Conservation (phyloP, 2,888 invertebrate species). For the Heliconius hortense region DNA sequence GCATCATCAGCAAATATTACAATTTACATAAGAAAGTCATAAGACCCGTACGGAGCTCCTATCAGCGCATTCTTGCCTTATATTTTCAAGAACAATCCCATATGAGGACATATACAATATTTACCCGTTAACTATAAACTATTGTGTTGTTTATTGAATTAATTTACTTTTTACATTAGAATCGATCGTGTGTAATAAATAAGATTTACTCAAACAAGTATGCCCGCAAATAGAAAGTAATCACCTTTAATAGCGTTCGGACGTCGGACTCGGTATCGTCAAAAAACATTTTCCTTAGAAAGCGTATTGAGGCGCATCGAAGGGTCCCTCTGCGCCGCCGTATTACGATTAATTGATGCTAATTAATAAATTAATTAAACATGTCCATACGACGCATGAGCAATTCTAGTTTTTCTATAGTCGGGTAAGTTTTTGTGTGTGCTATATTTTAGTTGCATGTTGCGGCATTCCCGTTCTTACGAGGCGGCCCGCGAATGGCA, state of each 20-base stretch:
- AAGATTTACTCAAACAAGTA: slow-evolving; percentile 49
- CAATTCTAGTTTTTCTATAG: slow-evolving; percentile 65
- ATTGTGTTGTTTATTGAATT: slow-evolving; percentile 49
- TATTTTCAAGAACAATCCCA: slow-evolving; percentile 53
- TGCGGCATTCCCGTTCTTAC: slow-evolving; percentile 66
- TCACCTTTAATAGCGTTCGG: slow-evolving; percentile 53
- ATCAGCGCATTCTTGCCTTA: slow-evolving; percentile 47
- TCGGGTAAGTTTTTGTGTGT: slow-evolving; percentile 54
- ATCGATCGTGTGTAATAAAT: slow-evolving; percentile 37
- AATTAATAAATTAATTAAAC: slow-evolving; percentile 80
- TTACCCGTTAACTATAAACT: slow-evolving; percentile 47
- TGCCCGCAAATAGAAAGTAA: slow-evolving; percentile 58
- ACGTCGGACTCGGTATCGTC: slow-evolving; percentile 54
- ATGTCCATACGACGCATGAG: slow-evolving; percentile 73
- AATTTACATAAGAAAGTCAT: slow-evolving; percentile 56
- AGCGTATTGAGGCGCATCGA: slow-evolving; percentile 66
- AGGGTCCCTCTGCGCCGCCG: slow-evolving; percentile 56
- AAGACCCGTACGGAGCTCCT: slow-evolving; percentile 42
- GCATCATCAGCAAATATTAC: slow-evolving; percentile 63
- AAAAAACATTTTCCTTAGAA: slow-evolving; percentile 65
- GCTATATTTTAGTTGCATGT: slow-evolving; percentile 63
- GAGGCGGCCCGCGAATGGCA: slow-evolving; percentile 20
- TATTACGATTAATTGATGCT: slow-evolving; percentile 76
- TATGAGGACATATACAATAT: slow-evolving; percentile 55
- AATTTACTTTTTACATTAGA: slow-evolving; percentile 26